phyloP scores from a whole-genome alignment of 1,140 invertebrate species.

The Rhagoletis pomonella region DNA sequence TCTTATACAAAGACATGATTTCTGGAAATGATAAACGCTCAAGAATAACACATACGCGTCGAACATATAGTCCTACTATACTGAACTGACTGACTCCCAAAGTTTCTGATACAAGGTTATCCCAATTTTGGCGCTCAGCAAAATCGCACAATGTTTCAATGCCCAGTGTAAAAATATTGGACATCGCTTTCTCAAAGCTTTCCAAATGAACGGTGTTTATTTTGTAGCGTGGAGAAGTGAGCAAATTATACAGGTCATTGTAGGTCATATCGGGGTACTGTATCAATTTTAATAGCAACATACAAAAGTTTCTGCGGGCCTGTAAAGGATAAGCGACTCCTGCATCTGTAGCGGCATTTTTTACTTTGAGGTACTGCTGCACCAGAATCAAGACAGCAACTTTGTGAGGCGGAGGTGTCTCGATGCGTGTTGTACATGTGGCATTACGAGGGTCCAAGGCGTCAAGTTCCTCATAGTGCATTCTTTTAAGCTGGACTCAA shows the following conservation, averaged over 20 bases:
- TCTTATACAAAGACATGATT: constrained; percentile 81
- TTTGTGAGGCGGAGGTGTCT: constrained; percentile 70
- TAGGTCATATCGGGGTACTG: constrained; percentile 82
- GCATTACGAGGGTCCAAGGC: constrained; percentile 65
- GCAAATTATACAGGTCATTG: constrained; percentile 76
- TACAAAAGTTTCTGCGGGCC: constrained; percentile 77
- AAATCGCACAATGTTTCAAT: constrained; percentile 80
- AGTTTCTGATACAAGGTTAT: constrained; percentile 66
- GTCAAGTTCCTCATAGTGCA: constrained; percentile 69
- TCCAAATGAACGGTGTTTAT: constrained; percentile 75
- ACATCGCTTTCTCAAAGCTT: constrained; percentile 77
- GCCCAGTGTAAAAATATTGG: constrained; percentile 76
- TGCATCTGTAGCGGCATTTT: constrained; percentile 60
- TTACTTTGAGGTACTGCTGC: constrained; percentile 70
- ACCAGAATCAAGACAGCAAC: constrained; percentile 68
- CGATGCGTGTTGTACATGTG: constrained; percentile 62
- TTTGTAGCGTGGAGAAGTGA: constrained; percentile 77
- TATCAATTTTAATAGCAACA: constrained; percentile 79
- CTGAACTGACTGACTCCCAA: constrained; percentile 75
- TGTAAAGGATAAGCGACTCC: constrained; percentile 65
- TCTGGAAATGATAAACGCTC: constrained; percentile 89
- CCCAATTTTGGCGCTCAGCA: constrained; percentile 76
- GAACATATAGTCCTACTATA: constrained; percentile 83
- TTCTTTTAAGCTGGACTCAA: not conserved
- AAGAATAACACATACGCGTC: constrained; percentile 86